Conservation (phyloP, 2,113 vertebrate species). For the human region DNA sequence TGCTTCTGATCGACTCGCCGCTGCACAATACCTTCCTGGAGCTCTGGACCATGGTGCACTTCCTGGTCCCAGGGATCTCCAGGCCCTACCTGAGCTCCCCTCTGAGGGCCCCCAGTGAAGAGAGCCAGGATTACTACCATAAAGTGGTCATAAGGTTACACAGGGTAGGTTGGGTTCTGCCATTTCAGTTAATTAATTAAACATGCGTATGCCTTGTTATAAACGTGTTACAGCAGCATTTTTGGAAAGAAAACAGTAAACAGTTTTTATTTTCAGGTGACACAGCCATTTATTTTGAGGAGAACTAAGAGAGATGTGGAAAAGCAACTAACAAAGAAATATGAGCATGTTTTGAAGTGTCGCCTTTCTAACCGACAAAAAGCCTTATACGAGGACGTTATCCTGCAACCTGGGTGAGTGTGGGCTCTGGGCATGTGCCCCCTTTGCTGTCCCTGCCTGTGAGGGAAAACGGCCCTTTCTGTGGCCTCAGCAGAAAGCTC, state of each 20-base stretch:
- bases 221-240: accelerated
- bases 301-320: constrained; percentile 92
- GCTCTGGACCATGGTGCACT: constrained; percentile 93
- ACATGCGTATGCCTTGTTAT: neutral
- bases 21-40: constrained; percentile 92
- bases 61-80: constrained; percentile 91
- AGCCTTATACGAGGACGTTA: constrained; percentile 90
- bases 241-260: neutral
- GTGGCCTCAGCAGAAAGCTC: no score
- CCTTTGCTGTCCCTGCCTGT: accelerated
- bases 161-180: constrained; percentile 79
- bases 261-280: constrained; percentile 81
- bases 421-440: accelerated
- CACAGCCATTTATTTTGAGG: constrained; percentile 90
- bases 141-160: constrained; percentile 90
- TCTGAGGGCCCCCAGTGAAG: constrained; percentile 86
- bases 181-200: accelerated
- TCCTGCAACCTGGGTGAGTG: constrained; percentile 88
- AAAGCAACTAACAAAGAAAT: constrained; percentile 92
- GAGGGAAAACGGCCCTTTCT: neutral
- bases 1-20: constrained; percentile 90
- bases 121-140: constrained; percentile 91
- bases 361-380: constrained; percentile 89
- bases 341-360: constrained; percentile 91
- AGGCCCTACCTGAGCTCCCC: constrained; percentile 88